Conservation (phyloP, 1,140 invertebrate genomes). For the Danaus plexippus region DNA sequence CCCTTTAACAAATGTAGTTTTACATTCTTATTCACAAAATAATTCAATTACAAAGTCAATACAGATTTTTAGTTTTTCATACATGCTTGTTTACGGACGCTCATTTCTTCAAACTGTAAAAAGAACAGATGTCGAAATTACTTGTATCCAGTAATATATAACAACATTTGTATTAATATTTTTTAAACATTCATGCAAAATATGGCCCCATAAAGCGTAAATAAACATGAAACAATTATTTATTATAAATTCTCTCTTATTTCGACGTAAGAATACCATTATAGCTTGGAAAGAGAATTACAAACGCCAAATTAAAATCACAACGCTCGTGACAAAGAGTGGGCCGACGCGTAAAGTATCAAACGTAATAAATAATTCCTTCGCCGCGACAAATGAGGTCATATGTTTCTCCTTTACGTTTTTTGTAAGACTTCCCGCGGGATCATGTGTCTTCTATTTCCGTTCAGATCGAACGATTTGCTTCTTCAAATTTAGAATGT, state of each 20-base stretch:
- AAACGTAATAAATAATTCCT: slow-evolving; percentile 68
- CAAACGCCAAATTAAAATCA: slow-evolving; percentile 50
- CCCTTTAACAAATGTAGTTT: too few relatives aligned
- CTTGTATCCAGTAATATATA: too few relatives aligned
- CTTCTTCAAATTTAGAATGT: slow-evolving; percentile 65
- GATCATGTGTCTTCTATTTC: slow-evolving; percentile 70
- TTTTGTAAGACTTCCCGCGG: slow-evolving; percentile 65
- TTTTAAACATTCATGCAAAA: too few relatives aligned
- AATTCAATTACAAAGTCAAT: slow-evolving; percentile 38
- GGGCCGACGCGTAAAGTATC: slow-evolving; percentile 54
- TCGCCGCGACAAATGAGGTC: slow-evolving; percentile 66
- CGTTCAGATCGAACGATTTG: slow-evolving; percentile 66
- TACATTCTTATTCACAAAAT: slow-evolving; percentile 16
- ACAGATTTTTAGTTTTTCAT: slow-evolving; percentile 4
- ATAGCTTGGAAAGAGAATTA: slow-evolving; percentile 30
- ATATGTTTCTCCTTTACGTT: slow-evolving; percentile 68
- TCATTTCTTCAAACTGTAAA: too few relatives aligned
- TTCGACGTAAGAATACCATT: slow-evolving; percentile 3
- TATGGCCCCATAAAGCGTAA: too few relatives aligned
- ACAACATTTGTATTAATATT: too few relatives aligned
- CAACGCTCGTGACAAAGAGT: slow-evolving; percentile 46
- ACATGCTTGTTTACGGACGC: too few relatives aligned
- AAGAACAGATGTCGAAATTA: too few relatives aligned
- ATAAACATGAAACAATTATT: too few relatives aligned
- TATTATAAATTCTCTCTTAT: too few relatives aligned